Conservation (phyloP, 2,888 invertebrate species). For the Anoplius nigerrimus region DNA sequence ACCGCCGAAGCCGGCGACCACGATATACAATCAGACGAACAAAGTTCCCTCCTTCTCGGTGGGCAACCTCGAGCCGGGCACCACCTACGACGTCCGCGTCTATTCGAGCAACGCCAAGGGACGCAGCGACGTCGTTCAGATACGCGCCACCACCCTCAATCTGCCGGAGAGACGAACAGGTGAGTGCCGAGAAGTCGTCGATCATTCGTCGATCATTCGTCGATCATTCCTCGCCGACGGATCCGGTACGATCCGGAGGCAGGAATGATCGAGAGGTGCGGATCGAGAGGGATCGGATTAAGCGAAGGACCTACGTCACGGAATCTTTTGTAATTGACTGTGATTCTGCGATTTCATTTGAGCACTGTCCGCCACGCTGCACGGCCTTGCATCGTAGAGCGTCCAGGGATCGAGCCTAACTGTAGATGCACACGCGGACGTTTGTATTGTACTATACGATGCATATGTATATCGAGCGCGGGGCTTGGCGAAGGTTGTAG, state of each 20-base stretch:
- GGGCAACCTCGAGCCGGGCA: slow-evolving; percentile 81
- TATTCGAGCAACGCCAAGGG: slow-evolving; percentile 86
- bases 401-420: slow-evolving; percentile 39
- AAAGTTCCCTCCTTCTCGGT: slow-evolving; percentile 81
- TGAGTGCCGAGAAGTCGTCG: slow-evolving; percentile 69
- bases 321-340: too few species aligned
- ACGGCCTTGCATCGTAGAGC: slow-evolving; percentile 70
- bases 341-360: slow-evolving; percentile 36
- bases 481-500: too few species aligned
- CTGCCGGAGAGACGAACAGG: slow-evolving; percentile 85
- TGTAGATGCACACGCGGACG: too few species aligned
- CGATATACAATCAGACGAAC: slow-evolving; percentile 79
- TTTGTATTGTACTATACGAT: too few species aligned
- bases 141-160: slow-evolving; percentile 84
- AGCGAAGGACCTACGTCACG: too few species aligned
- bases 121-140: slow-evolving; percentile 80
- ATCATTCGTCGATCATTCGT: neutral
- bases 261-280: too few species aligned
- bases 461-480: too few species aligned
- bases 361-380: slow-evolving; percentile 69
- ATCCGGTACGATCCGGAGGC: too few species aligned
- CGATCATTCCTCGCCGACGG: slow-evolving; percentile 13
- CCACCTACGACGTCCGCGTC: slow-evolving; percentile 82
- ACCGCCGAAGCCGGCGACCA: slow-evolving; percentile 52
- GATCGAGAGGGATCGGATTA: too few species aligned